Base-by-base conservation (phyloP, 2,888 invertebrate species). In the Penaeus monodon region DNA sequence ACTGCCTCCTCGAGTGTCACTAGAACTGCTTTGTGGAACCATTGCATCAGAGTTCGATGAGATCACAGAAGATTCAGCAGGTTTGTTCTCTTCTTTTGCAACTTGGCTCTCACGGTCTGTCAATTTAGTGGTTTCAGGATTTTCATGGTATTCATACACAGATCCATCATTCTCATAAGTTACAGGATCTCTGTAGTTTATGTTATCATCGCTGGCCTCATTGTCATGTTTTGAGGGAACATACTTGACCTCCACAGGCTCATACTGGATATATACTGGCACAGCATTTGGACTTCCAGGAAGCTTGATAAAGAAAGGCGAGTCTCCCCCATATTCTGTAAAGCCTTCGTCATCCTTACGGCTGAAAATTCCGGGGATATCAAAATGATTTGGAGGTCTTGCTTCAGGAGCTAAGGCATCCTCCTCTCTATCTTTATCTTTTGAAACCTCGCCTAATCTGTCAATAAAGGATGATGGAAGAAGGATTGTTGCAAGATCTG, bases 261-360 rank as follows among this genome's bases (percentile, higher is more conserved):
- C 89, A 29, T 88, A 88, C 74, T 88, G 85, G 24, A 89, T 80
- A 81, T 79, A 89, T 7, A 89, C 85, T 10, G 88, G 88, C 63
- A 88, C 88, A 17, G 88, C 84, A 64, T 88, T 81, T 29, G 84
- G 88, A 74, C 85, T 85, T 44, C 89, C 89, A 14, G 89, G 89
- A 17, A 89, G 85, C 70, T 86, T 84, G 65, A 89, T 89, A 79
- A 85, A 87, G 83, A 89, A 89, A 29, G 89, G 89, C 24, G 86
- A 73, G 57, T 88, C 88, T 14, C 80, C 81, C 10, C 82, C 79
- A 65, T 84, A 86, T 12, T 76, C 73, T n/a, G 79, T 73, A 14
- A 64, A 73, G 1, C 74, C 79, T 4, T 84, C 63, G 63, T 88
- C 88, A 24, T 89, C 89, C 66, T 89, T 89, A 12, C 85, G 81